A percentile compares a stretch with the other conserved stretches of the same genome.
These are phyloP conservation scores for Aphaenogaster rudis DNA, from an alignment of 1,140 invertebrate species.

Conservation along the genomic window DNA sequence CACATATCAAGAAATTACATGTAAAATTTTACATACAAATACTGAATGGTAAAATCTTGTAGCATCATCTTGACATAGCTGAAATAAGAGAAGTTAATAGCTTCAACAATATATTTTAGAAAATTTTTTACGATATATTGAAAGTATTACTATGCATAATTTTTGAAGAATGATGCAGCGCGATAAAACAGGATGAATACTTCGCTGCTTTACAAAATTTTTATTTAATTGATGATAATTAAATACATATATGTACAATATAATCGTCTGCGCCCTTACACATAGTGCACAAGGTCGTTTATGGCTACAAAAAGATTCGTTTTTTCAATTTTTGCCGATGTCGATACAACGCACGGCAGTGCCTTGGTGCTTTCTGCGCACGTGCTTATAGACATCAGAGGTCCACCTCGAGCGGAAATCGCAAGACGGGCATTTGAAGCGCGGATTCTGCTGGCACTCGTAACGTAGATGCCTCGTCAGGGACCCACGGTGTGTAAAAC, in stretches of 20 bases:
- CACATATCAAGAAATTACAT: not conserved
- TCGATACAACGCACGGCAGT: conserved; percentile 62
- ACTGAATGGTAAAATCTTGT: not conserved
- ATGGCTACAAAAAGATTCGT: not conserved
- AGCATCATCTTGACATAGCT: not conserved
- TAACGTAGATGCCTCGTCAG: conserved; percentile 85
- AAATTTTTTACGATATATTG: not conserved
- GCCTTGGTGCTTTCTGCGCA: conserved; percentile 66
- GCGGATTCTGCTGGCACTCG: conserved; percentile 84
- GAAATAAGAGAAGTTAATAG: not conserved
- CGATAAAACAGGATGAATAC: not conserved
- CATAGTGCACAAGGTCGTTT: not conserved
- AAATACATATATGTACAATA: not conserved
- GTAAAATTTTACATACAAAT: not conserved
- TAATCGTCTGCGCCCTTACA: not conserved
- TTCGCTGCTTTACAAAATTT: not conserved
- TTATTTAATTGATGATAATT: not conserved
- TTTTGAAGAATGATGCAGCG: not conserved
- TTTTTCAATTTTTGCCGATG: conserved; percentile 40
- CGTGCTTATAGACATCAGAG: conserved; percentile 75
- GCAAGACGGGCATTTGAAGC: conserved; percentile 85
- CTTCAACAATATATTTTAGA: not conserved
- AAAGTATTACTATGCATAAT: not conserved
- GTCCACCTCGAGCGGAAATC: conserved; percentile 75
- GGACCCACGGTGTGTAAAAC: conserved; percentile 74